Evolutionary conservation across 2,113 vertebrate genomes (phyloP).

Genomic region (Mesoclemmys tuberculata): DNA sequence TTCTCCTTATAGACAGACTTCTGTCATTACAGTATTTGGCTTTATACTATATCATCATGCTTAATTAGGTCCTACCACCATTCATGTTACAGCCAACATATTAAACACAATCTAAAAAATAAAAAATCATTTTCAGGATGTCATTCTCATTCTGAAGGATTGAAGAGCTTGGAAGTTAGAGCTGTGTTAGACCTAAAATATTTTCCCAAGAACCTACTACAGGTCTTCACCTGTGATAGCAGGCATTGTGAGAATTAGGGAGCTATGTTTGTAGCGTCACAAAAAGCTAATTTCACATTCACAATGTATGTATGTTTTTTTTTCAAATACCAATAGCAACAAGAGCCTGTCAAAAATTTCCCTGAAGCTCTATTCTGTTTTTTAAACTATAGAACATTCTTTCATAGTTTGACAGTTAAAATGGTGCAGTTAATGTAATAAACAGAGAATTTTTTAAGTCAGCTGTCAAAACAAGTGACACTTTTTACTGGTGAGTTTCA

Average conservation of each 20-base stretch:
- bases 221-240: slow-evolving; percentile 73
- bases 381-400: slow-evolving; percentile 86
- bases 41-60: neutral
- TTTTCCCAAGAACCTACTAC: slow-evolving; percentile 56
- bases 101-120: slow-evolving; percentile 31
- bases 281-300: slow-evolving; percentile 82
- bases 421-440: slow-evolving; percentile 87
- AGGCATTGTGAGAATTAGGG: slow-evolving; percentile 64
- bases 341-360: slow-evolving; percentile 81
- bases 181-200: slow-evolving; percentile 26
- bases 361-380: slow-evolving; percentile 82
- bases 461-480: slow-evolving; percentile 87
- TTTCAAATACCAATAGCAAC: slow-evolving; percentile 77
- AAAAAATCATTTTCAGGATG: slow-evolving; percentile 40
- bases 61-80: slow-evolving; percentile 22
- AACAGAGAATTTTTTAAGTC: slow-evolving; percentile 86
- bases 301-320: slow-evolving; percentile 74
- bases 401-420: slow-evolving; percentile 87
- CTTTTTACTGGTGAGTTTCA: slow-evolving; percentile 81
- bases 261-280: slow-evolving; percentile 69
- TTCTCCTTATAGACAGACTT: slow-evolving; percentile 3
- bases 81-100: neutral
- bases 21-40: neutral
- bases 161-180: slow-evolving; percentile 46
- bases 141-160: slow-evolving; percentile 38